phyloP scores from a whole-genome alignment of 2,797 vertebrate species.

The Lacerta agilis region DNA sequence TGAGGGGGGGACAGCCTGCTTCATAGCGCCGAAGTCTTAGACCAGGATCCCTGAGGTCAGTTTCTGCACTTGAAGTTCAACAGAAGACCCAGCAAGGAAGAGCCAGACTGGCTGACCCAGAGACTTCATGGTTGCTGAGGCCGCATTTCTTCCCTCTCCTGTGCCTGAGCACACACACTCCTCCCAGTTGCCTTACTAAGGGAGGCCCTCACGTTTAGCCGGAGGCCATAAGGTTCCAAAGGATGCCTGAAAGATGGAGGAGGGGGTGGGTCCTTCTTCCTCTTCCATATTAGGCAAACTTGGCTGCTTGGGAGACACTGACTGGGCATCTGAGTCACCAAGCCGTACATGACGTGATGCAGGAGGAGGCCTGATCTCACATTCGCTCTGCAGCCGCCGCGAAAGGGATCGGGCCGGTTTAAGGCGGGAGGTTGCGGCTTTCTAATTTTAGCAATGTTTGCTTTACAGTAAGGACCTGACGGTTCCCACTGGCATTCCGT shows the following conservation, averaged over 20 bases:
- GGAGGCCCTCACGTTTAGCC: too few relatives aligned
- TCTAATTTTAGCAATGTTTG: conserved; percentile 22
- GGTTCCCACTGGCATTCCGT: not conserved
- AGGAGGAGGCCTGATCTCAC: not conserved
- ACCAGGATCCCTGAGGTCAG: not conserved
- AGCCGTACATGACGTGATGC: not conserved
- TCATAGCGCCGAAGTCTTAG: too few relatives aligned
- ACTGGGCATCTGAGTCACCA: not conserved
- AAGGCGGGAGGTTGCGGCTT: not conserved
- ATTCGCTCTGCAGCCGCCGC: not conserved
- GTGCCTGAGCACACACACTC: too few relatives aligned
- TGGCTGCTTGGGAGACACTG: not conserved
- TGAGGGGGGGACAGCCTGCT: too few relatives aligned
- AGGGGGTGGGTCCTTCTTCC: not conserved
- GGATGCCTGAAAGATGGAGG: too few relatives aligned
- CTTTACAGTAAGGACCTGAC: not conserved
- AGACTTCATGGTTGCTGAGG: too few relatives aligned
- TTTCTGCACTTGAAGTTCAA: not conserved
- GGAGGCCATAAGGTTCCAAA: too few relatives aligned
- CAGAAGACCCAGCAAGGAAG: not conserved
- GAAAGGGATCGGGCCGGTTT: not conserved
- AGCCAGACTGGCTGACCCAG: not conserved
- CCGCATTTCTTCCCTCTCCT: too few relatives aligned
- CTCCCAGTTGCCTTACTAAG: too few relatives aligned
- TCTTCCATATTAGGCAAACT: not conserved